These are phyloP conservation scores for Scaptodrosophila lebanonensis DNA, from an alignment of 1,140 invertebrate genomes.

Conservation along the genomic window DNA sequence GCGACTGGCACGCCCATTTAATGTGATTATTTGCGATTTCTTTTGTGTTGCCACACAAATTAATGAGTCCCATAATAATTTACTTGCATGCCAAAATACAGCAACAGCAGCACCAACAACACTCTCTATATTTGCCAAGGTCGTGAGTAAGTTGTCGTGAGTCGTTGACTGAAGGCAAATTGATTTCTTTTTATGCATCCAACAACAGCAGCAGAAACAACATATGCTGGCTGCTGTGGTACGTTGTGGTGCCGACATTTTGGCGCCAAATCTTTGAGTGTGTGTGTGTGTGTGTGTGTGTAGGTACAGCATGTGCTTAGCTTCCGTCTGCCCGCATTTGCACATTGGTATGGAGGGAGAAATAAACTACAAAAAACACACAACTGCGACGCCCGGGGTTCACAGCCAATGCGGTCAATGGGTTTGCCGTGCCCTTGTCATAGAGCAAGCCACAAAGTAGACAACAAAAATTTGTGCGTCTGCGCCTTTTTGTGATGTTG, in stretches of 20 bases:
- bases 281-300: background rate
- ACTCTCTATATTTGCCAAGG: slow-evolving; percentile 32
- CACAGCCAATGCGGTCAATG: slow-evolving; percentile 38
- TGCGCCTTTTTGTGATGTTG: background rate
- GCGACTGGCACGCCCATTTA: slow-evolving; percentile 18
- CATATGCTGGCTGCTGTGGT: slow-evolving; percentile 12
- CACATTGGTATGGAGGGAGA: slow-evolving; percentile 63
- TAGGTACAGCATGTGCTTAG: background rate
- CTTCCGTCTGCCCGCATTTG: slow-evolving; percentile 6
- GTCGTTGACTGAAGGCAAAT: slow-evolving; percentile 36
- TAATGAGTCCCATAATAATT: slow-evolving; percentile 58
- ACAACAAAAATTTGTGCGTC: slow-evolving; percentile 23
- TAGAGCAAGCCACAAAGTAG: slow-evolving; percentile 10
- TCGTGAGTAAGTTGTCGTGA: slow-evolving; percentile 30
- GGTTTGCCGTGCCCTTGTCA: slow-evolving; percentile 17
- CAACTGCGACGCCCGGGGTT: slow-evolving; percentile 23
- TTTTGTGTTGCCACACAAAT: slow-evolving; percentile 44
- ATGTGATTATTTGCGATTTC: slow-evolving; percentile 55
- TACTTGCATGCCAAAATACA: slow-evolving; percentile 25
- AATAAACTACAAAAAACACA: slow-evolving; percentile 54
- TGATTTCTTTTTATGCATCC: slow-evolving; percentile 51
- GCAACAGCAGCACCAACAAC: slow-evolving; percentile 9
- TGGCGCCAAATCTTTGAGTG: slow-evolving; percentile 29
- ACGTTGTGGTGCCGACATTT: slow-evolving; percentile 57
- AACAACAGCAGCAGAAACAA: background rate